These are phyloP conservation scores for Megalops atlanticus DNA, from an alignment of 2,113 vertebrate genomes.

Conservation along the genomic window DNA sequence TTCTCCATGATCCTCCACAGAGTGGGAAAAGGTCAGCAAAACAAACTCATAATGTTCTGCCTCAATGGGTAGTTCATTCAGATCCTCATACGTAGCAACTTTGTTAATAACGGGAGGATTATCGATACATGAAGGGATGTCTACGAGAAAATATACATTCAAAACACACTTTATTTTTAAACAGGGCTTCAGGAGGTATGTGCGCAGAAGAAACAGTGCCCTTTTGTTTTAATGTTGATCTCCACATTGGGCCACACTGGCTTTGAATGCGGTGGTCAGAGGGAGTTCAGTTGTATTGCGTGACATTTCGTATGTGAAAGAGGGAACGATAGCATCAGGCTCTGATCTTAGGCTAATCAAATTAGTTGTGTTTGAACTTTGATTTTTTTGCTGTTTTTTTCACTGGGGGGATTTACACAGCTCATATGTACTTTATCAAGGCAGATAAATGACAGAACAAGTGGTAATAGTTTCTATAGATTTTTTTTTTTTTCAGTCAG, in stretches of 20 bases:
- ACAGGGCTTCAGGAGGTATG: not conserved
- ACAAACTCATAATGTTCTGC: not conserved
- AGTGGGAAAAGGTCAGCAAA: too few relatives aligned
- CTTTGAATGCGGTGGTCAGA: not conserved
- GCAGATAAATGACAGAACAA: not conserved
- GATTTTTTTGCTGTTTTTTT: slow-evolving; percentile 51
- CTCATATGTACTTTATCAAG: slow-evolving; percentile 55
- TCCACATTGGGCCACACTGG: not conserved
- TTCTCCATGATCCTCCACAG: too few relatives aligned
- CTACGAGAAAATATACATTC: not conserved
- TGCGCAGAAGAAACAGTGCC: not conserved
- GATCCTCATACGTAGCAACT: not conserved
- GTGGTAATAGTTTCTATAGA: not conserved
- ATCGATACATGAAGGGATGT: not conserved
- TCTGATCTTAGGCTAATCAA: slow-evolving; percentile 66
- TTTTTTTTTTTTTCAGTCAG: not conserved
- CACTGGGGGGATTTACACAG: slow-evolving; percentile 48
- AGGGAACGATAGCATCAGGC: slow-evolving; percentile 53
- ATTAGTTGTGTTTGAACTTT: slow-evolving; percentile 63
- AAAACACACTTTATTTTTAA: not conserved
- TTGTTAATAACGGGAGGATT: not conserved
- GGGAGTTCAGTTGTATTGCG: slow-evolving; percentile 23
- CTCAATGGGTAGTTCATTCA: not conserved
- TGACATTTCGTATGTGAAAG: slow-evolving; percentile 51
- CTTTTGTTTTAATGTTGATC: not conserved